Evolutionary conservation across 2,888 invertebrate species (phyloP), one percentile per base, ranked within the genome.

Genomic region (Macrophya alboannulata): DNA sequence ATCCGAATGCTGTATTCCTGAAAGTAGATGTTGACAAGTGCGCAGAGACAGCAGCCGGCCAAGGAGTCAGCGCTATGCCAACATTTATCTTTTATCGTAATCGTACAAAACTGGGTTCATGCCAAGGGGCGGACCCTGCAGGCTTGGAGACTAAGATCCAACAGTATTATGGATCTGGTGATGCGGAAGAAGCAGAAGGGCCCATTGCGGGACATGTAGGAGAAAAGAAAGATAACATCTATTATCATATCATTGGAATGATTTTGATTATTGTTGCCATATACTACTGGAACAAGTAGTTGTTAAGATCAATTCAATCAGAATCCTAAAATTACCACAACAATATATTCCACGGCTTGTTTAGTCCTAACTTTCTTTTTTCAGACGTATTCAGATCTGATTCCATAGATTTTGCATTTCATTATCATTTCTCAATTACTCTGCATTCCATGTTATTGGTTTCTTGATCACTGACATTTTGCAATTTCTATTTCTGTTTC

Each of bases 11-110:
- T 17, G 96, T 98, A 21, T 99, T 99, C 92, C 94, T 99, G 21
- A 98, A 99, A 94, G 98, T 99, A 10, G 99, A 99, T 94, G 99
- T 99, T 25, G 99, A 99, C 92, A 96, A 97, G 94, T 99, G 98
- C 90, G 96, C 97, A 89, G 98, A 98, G 89, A 97, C 98, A 12
- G 98, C 99, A 1, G 96, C 97, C 43, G 95, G 96, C 17, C 97
- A 99, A 92, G 98, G 98, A 84, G 97, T 99, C 65, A 97, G 97
- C 85, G 98, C 99, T 0, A 99, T 99, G 99, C 99, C 99, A 40
- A 99, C 99, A 0, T 99, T 99, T 92, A 96, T 99, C 89, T 98
- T 99, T 92, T 99, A 98, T 93, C 96, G 97, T 89, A 99, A 97
- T 93, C 95, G 96, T 95, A 96, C 96, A n/a, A 97, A 97, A 94